Percentiles rank a stretch among this genome's conserved stretches.
These are phyloP conservation scores for Tor tambroides DNA, from an alignment of 2,113 vertebrate species.

Conservation along the genomic window DNA sequence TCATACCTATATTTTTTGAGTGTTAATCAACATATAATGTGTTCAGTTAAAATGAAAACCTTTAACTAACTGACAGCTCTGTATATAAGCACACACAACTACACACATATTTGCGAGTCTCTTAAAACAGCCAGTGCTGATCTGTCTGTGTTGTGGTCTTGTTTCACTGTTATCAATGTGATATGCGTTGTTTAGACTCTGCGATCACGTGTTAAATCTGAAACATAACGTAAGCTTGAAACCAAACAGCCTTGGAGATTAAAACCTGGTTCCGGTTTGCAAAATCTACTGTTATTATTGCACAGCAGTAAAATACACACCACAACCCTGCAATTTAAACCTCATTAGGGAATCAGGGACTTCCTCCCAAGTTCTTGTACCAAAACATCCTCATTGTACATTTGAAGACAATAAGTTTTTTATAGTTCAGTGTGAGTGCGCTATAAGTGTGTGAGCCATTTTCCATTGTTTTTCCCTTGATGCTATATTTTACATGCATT, in stretches of 20 bases:
- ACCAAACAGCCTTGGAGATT: slow-evolving; percentile 28
- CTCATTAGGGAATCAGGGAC: slow-evolving; percentile 12
- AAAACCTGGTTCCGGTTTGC: not conserved
- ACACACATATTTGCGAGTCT: not conserved
- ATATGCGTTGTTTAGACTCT: not conserved
- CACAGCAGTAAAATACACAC: not conserved
- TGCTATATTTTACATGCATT: not conserved
- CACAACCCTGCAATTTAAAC: slow-evolving; percentile 1
- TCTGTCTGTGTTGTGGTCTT: not conserved
- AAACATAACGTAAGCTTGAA: not conserved
- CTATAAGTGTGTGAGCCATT: not conserved
- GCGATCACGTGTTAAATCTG: not conserved
- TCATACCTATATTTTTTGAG: too few species aligned
- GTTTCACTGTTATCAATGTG: not conserved
- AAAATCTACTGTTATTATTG: not conserved
- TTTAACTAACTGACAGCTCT: not conserved
- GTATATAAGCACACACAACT: not conserved
- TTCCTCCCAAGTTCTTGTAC: slow-evolving; percentile 21
- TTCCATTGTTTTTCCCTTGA: not conserved
- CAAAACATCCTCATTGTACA: slow-evolving; percentile 18
- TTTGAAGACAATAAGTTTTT: slow-evolving; percentile 24
- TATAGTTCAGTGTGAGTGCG: not conserved
- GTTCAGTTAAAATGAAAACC: not conserved
- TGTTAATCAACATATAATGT: not conserved
- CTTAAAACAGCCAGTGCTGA: not conserved